Conservation (phyloP, 2,888 invertebrate genomes). For the Mallateleia sp. region DNA sequence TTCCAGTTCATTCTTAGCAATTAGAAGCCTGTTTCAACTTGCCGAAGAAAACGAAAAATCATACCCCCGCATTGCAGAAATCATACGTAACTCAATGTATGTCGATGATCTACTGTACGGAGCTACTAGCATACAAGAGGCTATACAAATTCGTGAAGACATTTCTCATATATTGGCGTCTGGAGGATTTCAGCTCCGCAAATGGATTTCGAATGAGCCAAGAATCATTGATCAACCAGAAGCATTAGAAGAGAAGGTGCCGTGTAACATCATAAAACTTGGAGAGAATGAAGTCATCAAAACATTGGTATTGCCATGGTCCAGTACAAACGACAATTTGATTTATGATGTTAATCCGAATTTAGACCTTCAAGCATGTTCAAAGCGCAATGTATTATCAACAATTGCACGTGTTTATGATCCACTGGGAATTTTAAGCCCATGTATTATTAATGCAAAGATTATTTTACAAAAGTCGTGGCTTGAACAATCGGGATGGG, state of each 20-base stretch:
- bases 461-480: constrained; percentile 39
- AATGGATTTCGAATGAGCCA: constrained; percentile 45
- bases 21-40: constrained; percentile 74
- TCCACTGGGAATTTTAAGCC: constrained; percentile 39
- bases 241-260: not conserved
- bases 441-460: constrained; percentile 35
- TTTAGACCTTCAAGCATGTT: too few relatives aligned
- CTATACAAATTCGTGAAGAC: not conserved
- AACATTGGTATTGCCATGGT: constrained; percentile 25
- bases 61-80: constrained; percentile 13
- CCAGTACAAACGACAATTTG: not conserved
- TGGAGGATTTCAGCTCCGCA: constrained; percentile 33
- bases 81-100: constrained; percentile 39
- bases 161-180: constrained; percentile 11
- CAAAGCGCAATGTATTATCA: constrained; percentile 20
- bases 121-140: constrained; percentile 17
- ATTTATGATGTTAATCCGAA: not conserved
- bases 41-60: constrained; percentile 61
- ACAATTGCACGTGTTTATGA: constrained; percentile 35
- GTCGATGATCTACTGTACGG: constrained; percentile 41
- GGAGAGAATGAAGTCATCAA: constrained; percentile 13
- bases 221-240: constrained; percentile 8
- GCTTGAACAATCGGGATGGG: constrained; percentile 47
- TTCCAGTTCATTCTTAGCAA: constrained; percentile 78
- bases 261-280: constrained; percentile 3